These are phyloP conservation scores for Eptatretus burgeri DNA, from an alignment of 2,113 vertebrate species.

Conservation along the genomic window DNA sequence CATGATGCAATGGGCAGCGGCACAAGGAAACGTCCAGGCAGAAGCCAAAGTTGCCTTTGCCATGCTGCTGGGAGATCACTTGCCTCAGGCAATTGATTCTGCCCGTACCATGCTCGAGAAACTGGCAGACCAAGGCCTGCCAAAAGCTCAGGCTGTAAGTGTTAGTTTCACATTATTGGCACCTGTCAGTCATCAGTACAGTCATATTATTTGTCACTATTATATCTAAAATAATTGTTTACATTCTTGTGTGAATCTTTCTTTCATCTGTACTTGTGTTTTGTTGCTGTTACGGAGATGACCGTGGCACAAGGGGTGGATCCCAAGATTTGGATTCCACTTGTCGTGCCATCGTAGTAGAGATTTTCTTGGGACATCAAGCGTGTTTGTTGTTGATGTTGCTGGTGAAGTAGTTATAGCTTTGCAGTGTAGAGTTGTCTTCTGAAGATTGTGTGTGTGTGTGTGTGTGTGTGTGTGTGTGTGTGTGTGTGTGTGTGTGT, in stretches of 20 bases:
- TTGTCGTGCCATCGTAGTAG: neutral
- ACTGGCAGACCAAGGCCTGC: slow-evolving; percentile 55
- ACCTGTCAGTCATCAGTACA: slow-evolving; percentile 10
- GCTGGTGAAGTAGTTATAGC: too few relatives aligned
- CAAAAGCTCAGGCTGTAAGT: slow-evolving; percentile 60
- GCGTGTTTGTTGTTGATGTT: too few relatives aligned
- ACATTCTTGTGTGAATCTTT: neutral
- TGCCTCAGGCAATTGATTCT: slow-evolving; percentile 41
- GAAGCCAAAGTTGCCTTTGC: slow-evolving; percentile 79
- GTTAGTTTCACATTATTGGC: slow-evolving; percentile 9
- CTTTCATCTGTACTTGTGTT: neutral
- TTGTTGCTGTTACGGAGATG: slow-evolving; percentile 8
- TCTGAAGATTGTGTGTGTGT: neutral
- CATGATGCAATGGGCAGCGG: slow-evolving; percentile 46
- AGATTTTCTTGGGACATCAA: too few relatives aligned
- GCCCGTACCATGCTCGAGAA: slow-evolving; percentile 66
- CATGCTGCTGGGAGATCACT: slow-evolving; percentile 64
- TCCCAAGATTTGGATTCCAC: neutral
- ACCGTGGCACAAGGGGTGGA: neutral
- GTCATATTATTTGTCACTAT: slow-evolving; percentile 8
- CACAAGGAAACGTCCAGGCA: slow-evolving; percentile 55
- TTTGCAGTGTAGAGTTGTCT: too few relatives aligned
- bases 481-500: neutral
- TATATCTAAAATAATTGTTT: slow-evolving; percentile 11
- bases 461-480: neutral